A percentile compares a stretch with the other conserved stretches of the same genome.
phyloP scores from a whole-genome alignment of 2,113 vertebrate species.

The Tympanuchus pallidicinctus region DNA sequence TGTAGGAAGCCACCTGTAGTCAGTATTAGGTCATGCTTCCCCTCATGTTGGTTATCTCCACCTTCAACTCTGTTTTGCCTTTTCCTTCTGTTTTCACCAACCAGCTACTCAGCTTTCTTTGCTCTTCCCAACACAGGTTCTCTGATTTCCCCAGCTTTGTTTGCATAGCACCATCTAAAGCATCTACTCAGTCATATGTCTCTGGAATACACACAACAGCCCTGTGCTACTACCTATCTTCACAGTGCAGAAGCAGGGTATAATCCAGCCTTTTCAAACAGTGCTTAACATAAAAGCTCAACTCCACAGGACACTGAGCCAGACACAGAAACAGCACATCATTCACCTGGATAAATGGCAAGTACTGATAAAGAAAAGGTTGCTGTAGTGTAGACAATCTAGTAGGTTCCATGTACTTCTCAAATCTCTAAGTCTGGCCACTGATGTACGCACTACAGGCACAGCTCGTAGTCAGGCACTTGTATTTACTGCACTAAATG shows the following conservation, averaged over 20 bases:
- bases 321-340: slow-evolving; percentile 17
- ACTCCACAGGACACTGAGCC: neutral
- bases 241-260: slow-evolving; percentile 16
- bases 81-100: neutral
- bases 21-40: neutral
- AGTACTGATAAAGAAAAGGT: neutral
- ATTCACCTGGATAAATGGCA: neutral
- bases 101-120: neutral
- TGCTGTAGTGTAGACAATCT: neutral
- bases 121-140: neutral
- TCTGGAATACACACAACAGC: neutral
- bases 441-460: neutral
- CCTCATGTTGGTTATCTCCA: neutral
- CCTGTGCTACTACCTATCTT: neutral
- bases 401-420: neutral
- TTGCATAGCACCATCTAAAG: slow-evolving; percentile 7
- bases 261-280: slow-evolving; percentile 21
- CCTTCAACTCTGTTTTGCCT: neutral
- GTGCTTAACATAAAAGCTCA: neutral
- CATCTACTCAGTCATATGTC: neutral
- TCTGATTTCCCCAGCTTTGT: slow-evolving; percentile 1
- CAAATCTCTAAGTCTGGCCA: neutral
- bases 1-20: neutral
- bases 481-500: neutral
- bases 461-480: neutral